phyloP scores from a whole-genome alignment of 2,888 invertebrate genomes.

The Nephrotoma flavescens region DNA sequence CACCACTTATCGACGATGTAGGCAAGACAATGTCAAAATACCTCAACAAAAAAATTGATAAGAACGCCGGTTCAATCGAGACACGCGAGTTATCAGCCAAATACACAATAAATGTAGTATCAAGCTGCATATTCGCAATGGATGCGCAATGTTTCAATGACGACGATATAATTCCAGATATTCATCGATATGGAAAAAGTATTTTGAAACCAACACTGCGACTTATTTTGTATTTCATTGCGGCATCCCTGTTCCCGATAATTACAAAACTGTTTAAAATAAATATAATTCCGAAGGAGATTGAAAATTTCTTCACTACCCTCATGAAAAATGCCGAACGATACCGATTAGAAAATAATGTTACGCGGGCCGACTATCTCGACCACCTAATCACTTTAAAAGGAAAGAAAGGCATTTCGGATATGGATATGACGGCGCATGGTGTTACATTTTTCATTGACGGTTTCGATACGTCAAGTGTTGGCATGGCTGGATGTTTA shows the following conservation, averaged over 20 bases:
- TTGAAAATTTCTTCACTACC: conserved; percentile 34
- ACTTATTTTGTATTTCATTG: conserved; percentile 14
- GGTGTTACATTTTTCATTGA: conserved; percentile 27
- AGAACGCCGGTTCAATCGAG: conserved; percentile 25
- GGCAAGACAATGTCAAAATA: conserved; percentile 29
- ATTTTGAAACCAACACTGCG: conserved; percentile 20
- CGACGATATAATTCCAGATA: conserved; percentile 15
- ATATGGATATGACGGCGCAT: conserved; percentile 18
- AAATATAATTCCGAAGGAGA: conserved; percentile 30
- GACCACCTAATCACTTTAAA: conserved; percentile 24
- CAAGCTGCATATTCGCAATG: conserved; percentile 33
- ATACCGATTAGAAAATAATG: conserved; percentile 17
- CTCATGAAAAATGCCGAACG: conserved; percentile 21
- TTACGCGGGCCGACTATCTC: conserved; percentile 23
- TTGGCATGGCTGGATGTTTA: conserved; percentile 19
- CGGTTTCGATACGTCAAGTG: conserved; percentile 26
- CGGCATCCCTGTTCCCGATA: conserved; percentile 20
- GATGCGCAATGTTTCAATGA: conserved; percentile 28
- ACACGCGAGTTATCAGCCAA: conserved; percentile 28
- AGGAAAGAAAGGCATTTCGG: conserved; percentile 19
- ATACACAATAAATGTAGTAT: conserved; percentile 32
- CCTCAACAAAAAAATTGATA: conserved; percentile 23
- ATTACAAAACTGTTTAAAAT: conserved; percentile 17
- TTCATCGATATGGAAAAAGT: conserved; percentile 19
- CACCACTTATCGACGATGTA: conserved; percentile 33